A percentile compares a stretch with the other conserved stretches of the same genome.
These are phyloP conservation scores for Pristionchus maxplancki DNA, from an alignment of 2,888 invertebrate species.

Conservation along the genomic window DNA sequence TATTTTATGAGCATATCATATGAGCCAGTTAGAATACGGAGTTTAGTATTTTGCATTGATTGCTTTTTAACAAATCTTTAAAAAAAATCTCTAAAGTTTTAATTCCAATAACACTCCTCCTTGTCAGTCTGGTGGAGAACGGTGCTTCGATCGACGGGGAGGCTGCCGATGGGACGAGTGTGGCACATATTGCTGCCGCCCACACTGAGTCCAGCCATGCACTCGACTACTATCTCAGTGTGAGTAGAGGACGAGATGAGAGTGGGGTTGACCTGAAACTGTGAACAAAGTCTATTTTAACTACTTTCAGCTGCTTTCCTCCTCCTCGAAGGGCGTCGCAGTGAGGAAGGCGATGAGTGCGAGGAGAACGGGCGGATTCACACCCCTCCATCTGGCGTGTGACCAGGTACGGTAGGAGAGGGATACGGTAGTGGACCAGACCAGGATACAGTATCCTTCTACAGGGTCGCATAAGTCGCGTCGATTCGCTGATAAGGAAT, in stretches of 20 bases:
- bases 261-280: too few relatives aligned
- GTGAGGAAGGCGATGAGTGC: neutral
- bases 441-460: neutral
- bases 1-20: too few relatives aligned
- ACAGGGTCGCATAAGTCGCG: slow-evolving; percentile 42
- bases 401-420: slow-evolving; percentile 42
- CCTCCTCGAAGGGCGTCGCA: neutral
- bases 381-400: slow-evolving; percentile 50
- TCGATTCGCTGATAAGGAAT: slow-evolving; percentile 40
- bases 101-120: too few relatives aligned
- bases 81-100: too few relatives aligned
- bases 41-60: too few relatives aligned
- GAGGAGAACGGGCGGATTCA: slow-evolving; percentile 49
- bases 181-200: slow-evolving; percentile 46
- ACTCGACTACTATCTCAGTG: slow-evolving; percentile 36
- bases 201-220: slow-evolving; percentile 43
- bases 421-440: neutral
- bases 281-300: neutral
- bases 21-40: too few relatives aligned
- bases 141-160: neutral
- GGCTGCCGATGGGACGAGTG: slow-evolving; percentile 43
- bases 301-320: slow-evolving; percentile 3
- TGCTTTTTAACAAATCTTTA: too few relatives aligned
- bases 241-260: neutral
- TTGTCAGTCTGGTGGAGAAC: slow-evolving; percentile 30